phyloP scores from a whole-genome alignment of 2,888 invertebrate species.

The Allacma fusca region DNA sequence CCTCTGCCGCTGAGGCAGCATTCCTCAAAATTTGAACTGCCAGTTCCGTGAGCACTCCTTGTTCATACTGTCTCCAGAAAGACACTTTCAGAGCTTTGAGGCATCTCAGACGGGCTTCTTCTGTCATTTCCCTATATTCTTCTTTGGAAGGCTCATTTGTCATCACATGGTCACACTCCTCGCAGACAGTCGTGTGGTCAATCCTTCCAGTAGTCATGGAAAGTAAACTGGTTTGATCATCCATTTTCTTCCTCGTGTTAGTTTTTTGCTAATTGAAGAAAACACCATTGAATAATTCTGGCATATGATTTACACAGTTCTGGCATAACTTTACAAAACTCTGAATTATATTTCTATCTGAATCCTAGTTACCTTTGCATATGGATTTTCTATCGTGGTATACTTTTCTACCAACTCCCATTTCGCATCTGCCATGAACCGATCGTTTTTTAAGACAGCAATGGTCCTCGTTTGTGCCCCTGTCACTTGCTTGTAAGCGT shows the following conservation, averaged over 20 bases:
- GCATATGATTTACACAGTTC: background rate
- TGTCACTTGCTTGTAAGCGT: constrained; percentile 68
- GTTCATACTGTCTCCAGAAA: constrained; percentile 73
- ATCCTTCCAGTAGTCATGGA: background rate
- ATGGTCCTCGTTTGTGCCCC: constrained; percentile 68
- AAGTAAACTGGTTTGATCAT: constrained; percentile 26
- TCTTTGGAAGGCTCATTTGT: constrained; percentile 70
- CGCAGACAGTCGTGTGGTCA: constrained; percentile 49
- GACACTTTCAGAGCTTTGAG: constrained; percentile 71
- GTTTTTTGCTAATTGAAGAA: constrained; percentile 22
- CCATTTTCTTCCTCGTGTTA: constrained; percentile 27
- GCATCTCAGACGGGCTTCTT: constrained; percentile 71
- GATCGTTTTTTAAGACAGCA: constrained; percentile 71
- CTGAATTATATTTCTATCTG: too few species aligned
- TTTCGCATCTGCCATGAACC: constrained; percentile 73
- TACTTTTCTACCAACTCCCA: constrained; percentile 70
- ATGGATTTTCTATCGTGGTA: constrained; percentile 63
- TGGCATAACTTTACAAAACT: background rate
- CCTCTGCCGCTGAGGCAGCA: constrained; percentile 68
- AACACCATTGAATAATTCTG: too few species aligned
- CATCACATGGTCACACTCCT: constrained; percentile 62
- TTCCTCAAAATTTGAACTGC: constrained; percentile 70
- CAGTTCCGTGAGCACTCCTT: constrained; percentile 71
- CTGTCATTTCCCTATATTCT: constrained; percentile 70
- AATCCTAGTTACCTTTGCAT: background rate